Conservation (phyloP, 2,113 vertebrate species). For the Coreoperca whiteheadi region DNA sequence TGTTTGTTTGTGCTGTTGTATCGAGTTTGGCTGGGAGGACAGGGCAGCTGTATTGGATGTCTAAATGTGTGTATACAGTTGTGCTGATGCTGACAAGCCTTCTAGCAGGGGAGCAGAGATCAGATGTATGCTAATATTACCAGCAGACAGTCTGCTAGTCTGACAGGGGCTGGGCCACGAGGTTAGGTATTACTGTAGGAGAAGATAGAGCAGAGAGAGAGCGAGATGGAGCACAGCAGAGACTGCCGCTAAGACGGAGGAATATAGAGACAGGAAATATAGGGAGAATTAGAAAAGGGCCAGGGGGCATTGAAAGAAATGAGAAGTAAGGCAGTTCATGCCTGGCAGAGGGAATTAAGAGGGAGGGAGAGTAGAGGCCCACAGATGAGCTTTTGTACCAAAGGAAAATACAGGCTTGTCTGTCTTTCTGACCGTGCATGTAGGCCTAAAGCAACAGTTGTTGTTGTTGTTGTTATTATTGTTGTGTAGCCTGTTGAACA, state of each 20-base stretch:
- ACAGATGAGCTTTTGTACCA: slow-evolving; percentile 64
- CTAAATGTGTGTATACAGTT: slow-evolving; percentile 58
- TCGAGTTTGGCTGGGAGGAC: slow-evolving; percentile 48
- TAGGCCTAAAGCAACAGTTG: slow-evolving; percentile 45
- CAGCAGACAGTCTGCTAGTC: slow-evolving; percentile 64
- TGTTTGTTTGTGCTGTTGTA: slow-evolving; percentile 66
- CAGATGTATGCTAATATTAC: slow-evolving; percentile 71
- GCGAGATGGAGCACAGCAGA: slow-evolving; percentile 6
- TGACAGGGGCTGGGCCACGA: slow-evolving; percentile 48
- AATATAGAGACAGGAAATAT: slow-evolving; percentile 22
- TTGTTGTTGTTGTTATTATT: slow-evolving; percentile 56
- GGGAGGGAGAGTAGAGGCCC: slow-evolving; percentile 42
- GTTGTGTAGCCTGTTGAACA: slow-evolving; percentile 44
- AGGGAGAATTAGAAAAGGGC: slow-evolving; percentile 51
- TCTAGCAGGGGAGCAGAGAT: slow-evolving; percentile 58
- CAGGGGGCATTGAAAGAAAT: slow-evolving; percentile 37
- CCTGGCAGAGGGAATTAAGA: slow-evolving; percentile 55
- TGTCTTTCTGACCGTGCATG: slow-evolving; percentile 57
- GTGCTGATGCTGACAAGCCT: slow-evolving; percentile 64
- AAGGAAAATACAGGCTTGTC: slow-evolving; percentile 56
- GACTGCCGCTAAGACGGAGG: slow-evolving; percentile 3
- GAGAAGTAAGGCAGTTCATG: slow-evolving; percentile 57
- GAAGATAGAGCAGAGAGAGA: slow-evolving; percentile 23
- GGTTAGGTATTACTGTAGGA: slow-evolving; percentile 51
- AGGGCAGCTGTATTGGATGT: slow-evolving; percentile 59